Evolutionary conservation across 2,888 invertebrate genomes (phyloP).

Genomic region (Sphecodes monilicornis): DNA sequence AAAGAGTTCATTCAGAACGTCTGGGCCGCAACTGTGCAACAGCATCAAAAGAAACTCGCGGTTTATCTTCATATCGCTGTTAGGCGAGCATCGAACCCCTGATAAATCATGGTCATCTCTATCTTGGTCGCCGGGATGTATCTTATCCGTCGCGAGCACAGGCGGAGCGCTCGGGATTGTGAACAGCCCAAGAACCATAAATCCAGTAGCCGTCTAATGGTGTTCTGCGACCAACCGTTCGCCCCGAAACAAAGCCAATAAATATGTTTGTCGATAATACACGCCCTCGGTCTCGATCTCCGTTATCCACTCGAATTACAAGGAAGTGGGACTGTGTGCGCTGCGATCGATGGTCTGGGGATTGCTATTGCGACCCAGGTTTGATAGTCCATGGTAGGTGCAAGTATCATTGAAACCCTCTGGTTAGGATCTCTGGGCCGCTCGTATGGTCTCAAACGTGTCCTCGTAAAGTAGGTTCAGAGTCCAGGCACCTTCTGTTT

Average conservation of each 20-base stretch:
- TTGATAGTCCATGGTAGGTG: neutral
- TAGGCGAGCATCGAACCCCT: conserved; percentile 45
- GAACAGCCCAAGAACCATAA: conserved; percentile 19
- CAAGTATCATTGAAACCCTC: conserved; percentile 4
- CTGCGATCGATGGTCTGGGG: neutral
- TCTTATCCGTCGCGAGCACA: conserved; percentile 52
- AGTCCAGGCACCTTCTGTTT: neutral
- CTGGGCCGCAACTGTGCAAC: neutral
- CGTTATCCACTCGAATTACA: conserved; percentile 1
- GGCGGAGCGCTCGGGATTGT: conserved; percentile 31
- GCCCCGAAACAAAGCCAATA: conserved; percentile 14
- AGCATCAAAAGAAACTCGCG: conserved; percentile 30
- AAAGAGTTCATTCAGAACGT: neutral
- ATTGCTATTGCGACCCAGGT: neutral
- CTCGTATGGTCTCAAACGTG: neutral
- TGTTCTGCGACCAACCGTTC: neutral
- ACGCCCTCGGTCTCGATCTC: neutral
- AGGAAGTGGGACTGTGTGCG: neutral
- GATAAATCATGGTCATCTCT: conserved; percentile 68
- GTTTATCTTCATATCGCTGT: conserved; percentile 64
- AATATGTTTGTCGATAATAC: conserved; percentile 18
- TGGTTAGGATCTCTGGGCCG: neutral
- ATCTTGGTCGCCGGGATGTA: conserved; percentile 48
- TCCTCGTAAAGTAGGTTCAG: neutral
- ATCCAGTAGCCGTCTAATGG: conserved; percentile 30